Evolutionary conservation across 2,113 vertebrate genomes (phyloP).

Genomic region (Rallus limicola): DNA sequence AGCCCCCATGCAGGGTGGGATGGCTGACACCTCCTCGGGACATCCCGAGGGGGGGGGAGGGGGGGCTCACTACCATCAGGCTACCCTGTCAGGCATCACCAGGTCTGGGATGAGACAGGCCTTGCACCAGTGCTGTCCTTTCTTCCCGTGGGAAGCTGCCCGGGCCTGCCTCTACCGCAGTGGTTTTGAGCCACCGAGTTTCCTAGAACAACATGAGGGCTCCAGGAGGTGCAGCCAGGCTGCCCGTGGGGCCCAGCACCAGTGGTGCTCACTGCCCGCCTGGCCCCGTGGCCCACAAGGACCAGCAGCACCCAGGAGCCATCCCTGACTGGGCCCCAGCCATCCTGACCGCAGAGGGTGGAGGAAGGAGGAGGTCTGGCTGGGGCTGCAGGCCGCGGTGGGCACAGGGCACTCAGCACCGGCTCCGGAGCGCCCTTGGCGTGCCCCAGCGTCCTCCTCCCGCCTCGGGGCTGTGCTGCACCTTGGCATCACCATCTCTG

Average conservation of each 20-base stretch:
- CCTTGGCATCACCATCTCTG: background rate
- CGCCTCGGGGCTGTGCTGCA: background rate
- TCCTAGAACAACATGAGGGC: background rate
- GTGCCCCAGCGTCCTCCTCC: background rate
- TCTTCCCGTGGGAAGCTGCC: background rate
- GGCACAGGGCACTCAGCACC: background rate
- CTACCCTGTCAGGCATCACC: accelerated
- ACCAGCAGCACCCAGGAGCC: accelerated
- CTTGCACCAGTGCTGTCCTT: background rate
- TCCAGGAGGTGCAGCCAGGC: accelerated
- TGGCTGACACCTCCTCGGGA: background rate
- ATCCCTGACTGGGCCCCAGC: background rate
- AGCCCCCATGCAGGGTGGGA: background rate
- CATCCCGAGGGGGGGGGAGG: background rate
- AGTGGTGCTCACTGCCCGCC: background rate
- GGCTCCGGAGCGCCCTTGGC: background rate
- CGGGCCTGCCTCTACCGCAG: background rate
- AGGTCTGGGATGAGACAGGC: accelerated
- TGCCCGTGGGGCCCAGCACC: accelerated
- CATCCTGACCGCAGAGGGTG: background rate
- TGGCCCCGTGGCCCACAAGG: background rate
- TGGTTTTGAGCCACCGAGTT: accelerated
- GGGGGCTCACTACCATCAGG: background rate
- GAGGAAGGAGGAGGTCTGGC: background rate
- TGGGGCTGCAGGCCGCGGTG: background rate